Percentiles rank a stretch among this genome's conserved stretches.
phyloP scores from a whole-genome alignment of 2,888 invertebrate genomes.

The Drosophila nr. perissopoda region DNA sequence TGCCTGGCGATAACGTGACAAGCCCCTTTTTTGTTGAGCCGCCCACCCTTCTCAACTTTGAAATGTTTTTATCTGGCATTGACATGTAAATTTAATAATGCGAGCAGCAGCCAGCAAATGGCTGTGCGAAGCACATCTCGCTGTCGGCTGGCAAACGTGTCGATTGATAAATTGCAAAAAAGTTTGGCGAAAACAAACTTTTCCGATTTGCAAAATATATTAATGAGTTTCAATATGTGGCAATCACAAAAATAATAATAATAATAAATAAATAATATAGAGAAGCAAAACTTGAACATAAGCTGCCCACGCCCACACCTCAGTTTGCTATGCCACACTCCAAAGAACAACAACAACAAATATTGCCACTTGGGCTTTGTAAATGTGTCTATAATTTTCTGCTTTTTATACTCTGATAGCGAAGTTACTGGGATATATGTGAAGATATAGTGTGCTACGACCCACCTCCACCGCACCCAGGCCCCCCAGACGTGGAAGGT shows the following conservation, averaged over 20 bases:
- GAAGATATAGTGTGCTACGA: not conserved
- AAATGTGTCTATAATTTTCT: conserved; percentile 12
- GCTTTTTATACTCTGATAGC: not conserved
- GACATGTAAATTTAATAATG: conserved; percentile 42
- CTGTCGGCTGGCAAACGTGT: conserved; percentile 9
- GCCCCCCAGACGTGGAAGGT: not conserved
- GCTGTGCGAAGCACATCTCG: not conserved
- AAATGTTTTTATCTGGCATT: conserved; percentile 23
- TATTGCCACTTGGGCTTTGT: conserved; percentile 17
- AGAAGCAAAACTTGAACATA: conserved; percentile 23
- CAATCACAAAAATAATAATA: conserved; percentile 12
- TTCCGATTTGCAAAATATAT: conserved; percentile 46
- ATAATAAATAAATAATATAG: not conserved
- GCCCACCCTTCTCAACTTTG: not conserved
- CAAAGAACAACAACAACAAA: conserved; percentile 1
- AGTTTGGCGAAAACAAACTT: conserved; percentile 7
- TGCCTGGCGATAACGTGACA: conserved; percentile 1
- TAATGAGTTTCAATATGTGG: conserved; percentile 62
- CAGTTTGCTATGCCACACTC: conserved; percentile 1
- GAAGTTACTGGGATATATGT: not conserved
- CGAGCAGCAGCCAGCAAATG: conserved; percentile 12
- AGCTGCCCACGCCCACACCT: conserved; percentile 14
- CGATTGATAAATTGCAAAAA: conserved; percentile 17
- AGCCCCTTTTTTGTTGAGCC: not conserved
- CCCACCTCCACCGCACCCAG: too few relatives aligned